These are phyloP conservation scores for Campylomormyrus numenius DNA, from an alignment of 2,113 vertebrate genomes.

Conservation along the genomic window DNA sequence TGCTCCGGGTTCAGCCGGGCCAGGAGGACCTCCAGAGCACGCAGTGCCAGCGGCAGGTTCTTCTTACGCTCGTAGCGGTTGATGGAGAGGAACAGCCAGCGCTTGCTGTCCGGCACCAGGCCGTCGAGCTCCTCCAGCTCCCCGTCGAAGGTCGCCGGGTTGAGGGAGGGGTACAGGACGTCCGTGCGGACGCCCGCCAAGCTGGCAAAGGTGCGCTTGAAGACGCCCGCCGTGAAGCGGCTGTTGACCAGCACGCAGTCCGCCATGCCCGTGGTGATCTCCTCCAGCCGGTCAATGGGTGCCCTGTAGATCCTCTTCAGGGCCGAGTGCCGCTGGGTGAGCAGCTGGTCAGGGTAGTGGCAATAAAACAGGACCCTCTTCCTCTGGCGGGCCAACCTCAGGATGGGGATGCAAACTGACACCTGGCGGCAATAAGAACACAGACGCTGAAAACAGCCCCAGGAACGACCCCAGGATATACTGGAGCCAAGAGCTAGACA, in stretches of 20 bases:
- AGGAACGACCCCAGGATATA: not conserved
- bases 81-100: slow-evolving; percentile 84
- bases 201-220: slow-evolving; percentile 80
- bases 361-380: slow-evolving; percentile 97
- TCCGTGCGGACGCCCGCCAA: slow-evolving; percentile 68
- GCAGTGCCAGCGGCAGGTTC: slow-evolving; percentile 74
- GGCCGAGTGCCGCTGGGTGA: slow-evolving; percentile 72
- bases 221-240: slow-evolving; percentile 78
- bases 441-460: not conserved
- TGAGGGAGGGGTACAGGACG: slow-evolving; percentile 88
- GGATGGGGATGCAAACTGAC: slow-evolving; percentile 86
- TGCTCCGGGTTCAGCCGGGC: slow-evolving; percentile 54
- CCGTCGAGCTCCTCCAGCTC: slow-evolving; percentile 56
- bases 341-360: slow-evolving; percentile 91
- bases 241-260: slow-evolving; percentile 92
- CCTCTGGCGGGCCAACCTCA: slow-evolving; percentile 71
- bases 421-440: slow-evolving; percentile 60
- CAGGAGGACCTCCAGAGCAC: slow-evolving; percentile 66
- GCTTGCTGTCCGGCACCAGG: slow-evolving; percentile 65
- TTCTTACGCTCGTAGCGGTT: slow-evolving; percentile 97
- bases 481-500: not conserved
- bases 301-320: slow-evolving; percentile 77
- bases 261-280: slow-evolving; percentile 91
- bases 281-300: slow-evolving; percentile 86
- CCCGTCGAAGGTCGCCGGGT: slow-evolving; percentile 69